Conservation (phyloP, 2,888 invertebrate genomes). For the Erpobdella octoculata region DNA sequence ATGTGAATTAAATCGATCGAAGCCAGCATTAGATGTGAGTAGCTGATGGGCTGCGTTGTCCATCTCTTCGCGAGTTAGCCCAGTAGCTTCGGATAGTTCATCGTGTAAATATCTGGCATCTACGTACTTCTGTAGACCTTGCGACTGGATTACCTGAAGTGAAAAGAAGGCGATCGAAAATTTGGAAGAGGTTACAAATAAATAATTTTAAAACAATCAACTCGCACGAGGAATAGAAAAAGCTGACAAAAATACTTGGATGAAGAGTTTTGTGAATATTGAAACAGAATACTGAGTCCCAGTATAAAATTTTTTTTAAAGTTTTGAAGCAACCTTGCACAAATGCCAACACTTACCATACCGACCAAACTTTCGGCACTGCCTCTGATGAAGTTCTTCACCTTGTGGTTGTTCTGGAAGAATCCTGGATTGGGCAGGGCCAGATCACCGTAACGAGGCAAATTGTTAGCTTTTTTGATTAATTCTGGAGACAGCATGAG, state of each 20-base stretch:
- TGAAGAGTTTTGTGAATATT: no score
- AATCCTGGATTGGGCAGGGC: neutral
- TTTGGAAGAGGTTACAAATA: neutral
- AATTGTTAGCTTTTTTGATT: slow-evolving; percentile 6
- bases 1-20: no score
- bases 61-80: slow-evolving; percentile 29
- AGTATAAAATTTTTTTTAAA: neutral
- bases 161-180: neutral
- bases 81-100: slow-evolving; percentile 29
- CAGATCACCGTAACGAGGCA: neutral
- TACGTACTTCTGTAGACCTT: slow-evolving; percentile 29
- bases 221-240: no score
- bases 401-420: neutral
- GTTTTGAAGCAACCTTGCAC: neutral
- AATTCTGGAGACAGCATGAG: slow-evolving; percentile 30
- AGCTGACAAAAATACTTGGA: no score
- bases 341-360: slow-evolving; percentile 14
- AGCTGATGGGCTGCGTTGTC: slow-evolving; percentile 30
- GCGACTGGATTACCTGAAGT: slow-evolving; percentile 26
- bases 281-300: no score
- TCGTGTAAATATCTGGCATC: slow-evolving; percentile 28
- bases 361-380: slow-evolving; percentile 30
- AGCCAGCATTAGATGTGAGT: neutral
- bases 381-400: slow-evolving; percentile 5
- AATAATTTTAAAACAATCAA: no score